These are phyloP conservation scores for Drosophila tropicalis DNA, from an alignment of 1,140 invertebrate genomes.

Conservation along the genomic window DNA sequence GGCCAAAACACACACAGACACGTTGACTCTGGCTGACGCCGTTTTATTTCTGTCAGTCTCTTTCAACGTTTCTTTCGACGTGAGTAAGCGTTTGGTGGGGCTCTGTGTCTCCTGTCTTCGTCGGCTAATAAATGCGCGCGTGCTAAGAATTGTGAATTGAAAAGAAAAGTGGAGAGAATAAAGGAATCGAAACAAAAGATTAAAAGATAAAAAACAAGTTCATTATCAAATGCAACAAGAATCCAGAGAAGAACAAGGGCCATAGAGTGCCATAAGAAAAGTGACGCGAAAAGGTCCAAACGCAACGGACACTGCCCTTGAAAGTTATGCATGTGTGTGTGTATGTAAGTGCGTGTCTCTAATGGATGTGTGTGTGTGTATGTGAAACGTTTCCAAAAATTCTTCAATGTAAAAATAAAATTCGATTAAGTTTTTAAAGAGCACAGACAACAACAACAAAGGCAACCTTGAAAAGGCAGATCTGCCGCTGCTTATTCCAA, in stretches of 20 bases:
- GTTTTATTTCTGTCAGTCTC: slow-evolving; percentile 55
- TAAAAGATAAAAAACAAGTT: slow-evolving; percentile 57
- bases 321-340: slow-evolving; percentile 51
- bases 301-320: slow-evolving; percentile 66
- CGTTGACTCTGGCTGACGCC: slow-evolving; percentile 34
- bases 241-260: slow-evolving; percentile 9
- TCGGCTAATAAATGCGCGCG: slow-evolving; percentile 47
- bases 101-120: slow-evolving; percentile 7
- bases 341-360: slow-evolving; percentile 23
- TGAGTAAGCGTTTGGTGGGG: slow-evolving; percentile 68
- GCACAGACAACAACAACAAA: slow-evolving; percentile 39
- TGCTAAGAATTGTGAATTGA: slow-evolving; percentile 51
- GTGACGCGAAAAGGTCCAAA: slow-evolving; percentile 58
- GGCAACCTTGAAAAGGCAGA: slow-evolving; percentile 76
- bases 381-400: slow-evolving; percentile 64
- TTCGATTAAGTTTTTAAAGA: slow-evolving; percentile 58
- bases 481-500: slow-evolving; percentile 37
- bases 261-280: slow-evolving; percentile 32
- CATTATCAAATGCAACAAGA: slow-evolving; percentile 61
- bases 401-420: slow-evolving; percentile 75
- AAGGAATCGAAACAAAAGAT: slow-evolving; percentile 35
- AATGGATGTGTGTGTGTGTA: slow-evolving; percentile 28
- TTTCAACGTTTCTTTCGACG: slow-evolving; percentile 53
- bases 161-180: slow-evolving; percentile 20
- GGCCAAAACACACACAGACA: slow-evolving; percentile 63